phyloP scores from a whole-genome alignment of 2,113 vertebrate genomes.

The Menidia beryllina region DNA sequence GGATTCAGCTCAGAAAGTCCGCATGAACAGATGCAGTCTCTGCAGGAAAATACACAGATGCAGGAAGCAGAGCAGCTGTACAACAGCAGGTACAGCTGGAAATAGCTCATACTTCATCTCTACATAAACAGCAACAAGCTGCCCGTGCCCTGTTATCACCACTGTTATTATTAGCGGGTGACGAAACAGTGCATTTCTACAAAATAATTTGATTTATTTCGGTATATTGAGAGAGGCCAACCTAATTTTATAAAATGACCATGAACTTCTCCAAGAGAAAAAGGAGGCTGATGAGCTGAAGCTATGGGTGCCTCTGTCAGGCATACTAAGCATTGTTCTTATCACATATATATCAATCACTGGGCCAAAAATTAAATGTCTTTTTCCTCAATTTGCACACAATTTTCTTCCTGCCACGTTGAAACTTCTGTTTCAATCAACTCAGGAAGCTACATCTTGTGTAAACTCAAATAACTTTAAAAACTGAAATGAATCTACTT shows the following conservation, averaged over 20 bases:
- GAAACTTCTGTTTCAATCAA: slow-evolving; percentile 15
- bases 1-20: slow-evolving; percentile 16
- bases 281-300: slow-evolving; percentile 9
- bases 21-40: slow-evolving; percentile 35
- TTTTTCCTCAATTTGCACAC: slow-evolving; percentile 9
- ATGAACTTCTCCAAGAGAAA: no score
- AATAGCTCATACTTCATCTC: not conserved
- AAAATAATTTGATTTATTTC: no score
- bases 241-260: no score
- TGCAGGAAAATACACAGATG: slow-evolving; percentile 27
- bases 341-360: slow-evolving; percentile 12
- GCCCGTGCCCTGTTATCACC: not conserved
- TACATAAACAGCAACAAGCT: slow-evolving; percentile 19
- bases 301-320: slow-evolving; percentile 3
- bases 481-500: slow-evolving; percentile 2
- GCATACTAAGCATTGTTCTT: not conserved
- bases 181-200: no score
- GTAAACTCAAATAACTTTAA: not conserved
- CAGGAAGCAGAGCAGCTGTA: slow-evolving; percentile 11
- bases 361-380: slow-evolving; percentile 7
- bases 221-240: no score
- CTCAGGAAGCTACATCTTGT: slow-evolving; percentile 6
- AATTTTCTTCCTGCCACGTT: slow-evolving; percentile 8
- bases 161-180: no score
- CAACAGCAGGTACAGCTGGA: slow-evolving; percentile 21